These are phyloP conservation scores for Lerista edwardsae DNA, from an alignment of 2,797 vertebrate species.

Conservation along the genomic window DNA sequence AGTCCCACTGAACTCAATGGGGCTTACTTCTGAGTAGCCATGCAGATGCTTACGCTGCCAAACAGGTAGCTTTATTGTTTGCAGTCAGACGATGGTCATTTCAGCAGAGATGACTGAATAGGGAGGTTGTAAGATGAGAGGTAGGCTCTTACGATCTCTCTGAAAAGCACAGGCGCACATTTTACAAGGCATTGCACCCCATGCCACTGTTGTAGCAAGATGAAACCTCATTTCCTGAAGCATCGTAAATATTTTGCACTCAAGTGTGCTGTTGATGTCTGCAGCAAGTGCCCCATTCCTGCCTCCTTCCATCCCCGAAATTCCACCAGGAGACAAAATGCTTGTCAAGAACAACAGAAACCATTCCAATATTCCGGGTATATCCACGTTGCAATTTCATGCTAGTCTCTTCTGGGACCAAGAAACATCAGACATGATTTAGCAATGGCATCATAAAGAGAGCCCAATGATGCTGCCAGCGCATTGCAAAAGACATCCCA, in stretches of 20 bases:
- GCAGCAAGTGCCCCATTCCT: not conserved
- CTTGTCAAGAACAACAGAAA: not conserved
- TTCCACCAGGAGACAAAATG: not conserved
- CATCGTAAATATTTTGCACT: not conserved
- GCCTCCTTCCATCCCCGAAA: not conserved
- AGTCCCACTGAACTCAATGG: no score
- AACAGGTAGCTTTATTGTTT: not conserved
- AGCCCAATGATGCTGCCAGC: not conserved
- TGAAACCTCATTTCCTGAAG: not conserved
- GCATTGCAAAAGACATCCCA: not conserved
- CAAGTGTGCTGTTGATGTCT: not conserved
- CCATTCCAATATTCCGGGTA: not conserved
- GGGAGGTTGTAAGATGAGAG: not conserved
- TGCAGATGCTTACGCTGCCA: not conserved
- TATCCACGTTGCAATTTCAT: not conserved
- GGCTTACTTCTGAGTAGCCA: no score
- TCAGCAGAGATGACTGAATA: not conserved
- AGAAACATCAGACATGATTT: conserved; percentile 1
- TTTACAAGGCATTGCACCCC: not conserved
- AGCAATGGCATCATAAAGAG: not conserved
- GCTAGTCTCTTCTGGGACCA: conserved; percentile 2
- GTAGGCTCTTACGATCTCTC: not conserved
- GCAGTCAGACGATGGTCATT: not conserved
- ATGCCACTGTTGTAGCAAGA: not conserved
- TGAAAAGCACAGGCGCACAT: not conserved